phyloP scores from a whole-genome alignment of 2,888 invertebrate species.

The Bedellia somnulentella region DNA sequence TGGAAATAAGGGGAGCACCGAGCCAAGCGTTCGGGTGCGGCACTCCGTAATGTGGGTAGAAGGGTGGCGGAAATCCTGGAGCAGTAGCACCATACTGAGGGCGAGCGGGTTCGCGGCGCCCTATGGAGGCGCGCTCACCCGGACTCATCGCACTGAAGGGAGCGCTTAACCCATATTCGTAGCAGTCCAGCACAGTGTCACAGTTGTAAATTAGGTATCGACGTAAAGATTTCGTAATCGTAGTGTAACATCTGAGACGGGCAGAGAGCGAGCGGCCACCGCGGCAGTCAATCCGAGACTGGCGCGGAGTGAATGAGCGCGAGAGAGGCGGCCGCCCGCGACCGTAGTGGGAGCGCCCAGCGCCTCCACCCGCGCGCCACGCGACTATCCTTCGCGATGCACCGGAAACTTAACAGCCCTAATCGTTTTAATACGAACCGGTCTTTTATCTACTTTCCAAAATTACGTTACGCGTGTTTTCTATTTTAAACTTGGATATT shows the following conservation, averaged over 20 bases:
- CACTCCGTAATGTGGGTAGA: slow-evolving; percentile 53
- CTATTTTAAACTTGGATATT: too few species aligned
- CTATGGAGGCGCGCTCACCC: slow-evolving; percentile 57
- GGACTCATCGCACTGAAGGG: slow-evolving; percentile 44
- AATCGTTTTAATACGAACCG: slow-evolving; percentile 50
- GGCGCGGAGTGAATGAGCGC: not conserved
- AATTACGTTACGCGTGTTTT: too few species aligned
- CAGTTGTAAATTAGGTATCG: slow-evolving; percentile 45
- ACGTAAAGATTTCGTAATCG: slow-evolving; percentile 53
- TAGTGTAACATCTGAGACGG: slow-evolving; percentile 51
- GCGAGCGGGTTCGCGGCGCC: slow-evolving; percentile 58
- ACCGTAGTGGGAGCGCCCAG: not conserved
- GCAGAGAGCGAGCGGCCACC: slow-evolving; percentile 35
- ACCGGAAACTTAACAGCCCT: slow-evolving; percentile 53
- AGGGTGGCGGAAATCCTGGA: slow-evolving; percentile 54
- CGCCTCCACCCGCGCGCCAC: slow-evolving; percentile 8
- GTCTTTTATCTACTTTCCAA: slow-evolving; percentile 45
- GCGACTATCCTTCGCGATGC: too few species aligned
- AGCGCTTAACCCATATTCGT: slow-evolving; percentile 76
- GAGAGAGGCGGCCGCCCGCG: not conserved
- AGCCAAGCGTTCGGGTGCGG: slow-evolving; percentile 70
- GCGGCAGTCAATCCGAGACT: slow-evolving; percentile 43
- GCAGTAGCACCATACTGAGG: slow-evolving; percentile 51
- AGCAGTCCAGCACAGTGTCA: slow-evolving; percentile 46
- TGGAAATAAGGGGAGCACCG: slow-evolving; percentile 80